Evolutionary conservation across 2,113 vertebrate species (phyloP).

Genomic region (Sylvilagus bachmani): DNA sequence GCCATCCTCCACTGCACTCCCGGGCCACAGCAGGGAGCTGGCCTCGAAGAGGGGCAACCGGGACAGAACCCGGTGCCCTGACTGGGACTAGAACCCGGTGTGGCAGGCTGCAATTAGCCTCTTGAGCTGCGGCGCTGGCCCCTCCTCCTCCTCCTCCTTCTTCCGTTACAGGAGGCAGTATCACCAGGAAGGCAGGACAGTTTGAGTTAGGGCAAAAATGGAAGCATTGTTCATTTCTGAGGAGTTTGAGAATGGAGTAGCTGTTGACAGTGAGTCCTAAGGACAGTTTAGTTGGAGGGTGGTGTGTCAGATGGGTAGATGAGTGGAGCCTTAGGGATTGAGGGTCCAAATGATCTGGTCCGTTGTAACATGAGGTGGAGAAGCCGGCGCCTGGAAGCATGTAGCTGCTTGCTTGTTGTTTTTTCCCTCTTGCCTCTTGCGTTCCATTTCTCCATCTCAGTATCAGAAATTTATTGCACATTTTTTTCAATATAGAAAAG

Average conservation of each 20-base stretch:
- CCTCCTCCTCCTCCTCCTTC: no score
- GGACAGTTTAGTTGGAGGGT: background rate
- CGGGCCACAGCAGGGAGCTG: no score
- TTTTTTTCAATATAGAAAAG: background rate
- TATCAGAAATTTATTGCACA: background rate
- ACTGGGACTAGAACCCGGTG: no score
- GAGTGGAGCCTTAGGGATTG: rapidly evolving
- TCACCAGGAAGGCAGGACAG: background rate
- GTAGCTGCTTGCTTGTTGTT: background rate
- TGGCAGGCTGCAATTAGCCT: no score
- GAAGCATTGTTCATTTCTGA: background rate
- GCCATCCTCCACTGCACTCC: no score
- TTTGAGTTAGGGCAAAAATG: background rate
- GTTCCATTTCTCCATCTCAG: background rate
- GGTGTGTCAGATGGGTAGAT: rapidly evolving
- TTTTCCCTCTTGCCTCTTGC: background rate
- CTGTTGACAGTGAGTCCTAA: background rate
- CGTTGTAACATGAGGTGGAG: background rate
- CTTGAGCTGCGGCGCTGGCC: no score
- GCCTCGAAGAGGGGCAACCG: no score
- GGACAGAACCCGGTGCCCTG: no score
- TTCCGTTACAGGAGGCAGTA: background rate
- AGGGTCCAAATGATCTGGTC: background rate
- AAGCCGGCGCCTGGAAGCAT: background rate
- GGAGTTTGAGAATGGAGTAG: background rate